Evolutionary conservation across 2,113 vertebrate species (phyloP).

Genomic region (Clupea harengus): DNA sequence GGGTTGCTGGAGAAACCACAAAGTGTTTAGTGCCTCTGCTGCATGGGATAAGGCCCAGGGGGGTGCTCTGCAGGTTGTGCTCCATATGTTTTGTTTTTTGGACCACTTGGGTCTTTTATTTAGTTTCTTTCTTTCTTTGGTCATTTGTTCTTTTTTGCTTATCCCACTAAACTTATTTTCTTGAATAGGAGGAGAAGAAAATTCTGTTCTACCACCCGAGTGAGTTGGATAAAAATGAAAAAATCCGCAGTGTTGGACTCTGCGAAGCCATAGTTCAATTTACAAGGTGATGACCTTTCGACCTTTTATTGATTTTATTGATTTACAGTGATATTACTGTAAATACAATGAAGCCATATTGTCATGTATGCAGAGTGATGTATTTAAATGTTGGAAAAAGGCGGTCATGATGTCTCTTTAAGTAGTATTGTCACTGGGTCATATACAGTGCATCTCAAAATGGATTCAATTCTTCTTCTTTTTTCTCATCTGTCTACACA

Average conservation of each 20-base stretch:
- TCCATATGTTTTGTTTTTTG: neutral
- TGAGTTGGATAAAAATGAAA: constrained; percentile 97
- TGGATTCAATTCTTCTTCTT: too few species aligned
- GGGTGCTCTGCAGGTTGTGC: neutral
- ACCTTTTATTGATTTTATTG: neutral
- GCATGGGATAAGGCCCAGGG: neutral
- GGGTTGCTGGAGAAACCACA: neutral
- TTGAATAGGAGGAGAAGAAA: constrained; percentile 92
- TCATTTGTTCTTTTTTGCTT: neutral
- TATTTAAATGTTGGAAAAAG: too few species aligned
- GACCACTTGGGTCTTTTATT: neutral
- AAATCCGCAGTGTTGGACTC: constrained; percentile 95
- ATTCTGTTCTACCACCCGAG: constrained; percentile 97
- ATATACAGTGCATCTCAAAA: neutral
- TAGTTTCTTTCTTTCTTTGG: neutral
- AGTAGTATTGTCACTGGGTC: neutral
- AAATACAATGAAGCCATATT: neutral
- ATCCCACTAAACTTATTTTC: neutral
- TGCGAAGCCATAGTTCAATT: constrained; percentile 99
- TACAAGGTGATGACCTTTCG: constrained; percentile 77
- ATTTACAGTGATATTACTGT: neutral
- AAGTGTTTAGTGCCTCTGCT: neutral
- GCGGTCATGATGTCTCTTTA: too few species aligned
- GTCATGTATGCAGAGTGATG: neutral
- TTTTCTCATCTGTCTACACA: too few species aligned